Evolutionary conservation across 2,113 vertebrate genomes (phyloP), one percentile per base, ranked within the genome.

Genomic region (Nestor notabilis): DNA sequence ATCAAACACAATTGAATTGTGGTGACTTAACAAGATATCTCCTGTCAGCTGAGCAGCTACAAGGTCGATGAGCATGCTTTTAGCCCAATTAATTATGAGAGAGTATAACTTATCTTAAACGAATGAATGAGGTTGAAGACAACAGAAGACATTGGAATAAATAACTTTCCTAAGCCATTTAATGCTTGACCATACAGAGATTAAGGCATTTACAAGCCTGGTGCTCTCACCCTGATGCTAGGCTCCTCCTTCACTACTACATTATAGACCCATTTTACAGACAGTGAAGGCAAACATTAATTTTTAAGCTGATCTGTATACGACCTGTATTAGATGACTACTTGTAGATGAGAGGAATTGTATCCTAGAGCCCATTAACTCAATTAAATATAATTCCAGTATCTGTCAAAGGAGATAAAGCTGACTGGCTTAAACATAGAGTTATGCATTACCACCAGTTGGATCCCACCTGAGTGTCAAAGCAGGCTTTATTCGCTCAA

Each of bases 1-100:
- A 84, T 95, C 93, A 95, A 96, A 92, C 37, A 83, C 80, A 95
- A 95, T 70, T 87, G 93, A 95, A 93, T 92, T 93, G 76, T 37
- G 50, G 86, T 43, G 86, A 89, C 83, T 91, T 83, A 95, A 93
- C 93, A 95, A 96, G 93, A 68, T 68, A 33, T 25, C 76, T 95
- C 43, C 46, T 89, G 83, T 92, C 95, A 95, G 80, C 68, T 89
- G 76, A 92, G 81, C 71, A 90, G 64, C 77, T 84, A 66, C 70
- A 56, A 79, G 74, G 50, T 47, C 60, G 2, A 5, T 50, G 60
- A 89, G 33, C 35, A 61, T 82, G 83, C 39, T 95, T 88, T 65
- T 74, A 64, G 49, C 60, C 41, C 86, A 91, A 76, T 91, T 95
- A 84, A 91, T 92, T 89, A 78, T 3, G 11, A 91, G 43, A 63